Evolutionary conservation across 2,797 vertebrate genomes (phyloP).

Genomic region (Smutsia gigantea): DNA sequence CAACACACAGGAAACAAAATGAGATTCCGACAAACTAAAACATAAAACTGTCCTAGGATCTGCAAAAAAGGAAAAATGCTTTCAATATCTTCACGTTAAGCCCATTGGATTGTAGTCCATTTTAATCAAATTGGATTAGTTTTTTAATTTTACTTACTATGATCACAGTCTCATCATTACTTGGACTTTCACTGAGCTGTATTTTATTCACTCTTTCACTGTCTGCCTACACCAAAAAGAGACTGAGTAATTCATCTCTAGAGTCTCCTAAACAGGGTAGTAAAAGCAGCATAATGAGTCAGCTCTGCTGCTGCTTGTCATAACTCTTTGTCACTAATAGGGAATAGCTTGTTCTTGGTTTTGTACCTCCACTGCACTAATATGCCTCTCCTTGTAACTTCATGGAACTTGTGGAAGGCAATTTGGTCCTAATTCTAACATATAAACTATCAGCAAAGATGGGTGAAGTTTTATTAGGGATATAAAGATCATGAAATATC

Average conservation of each 20-base stretch:
- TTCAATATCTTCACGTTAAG: background rate
- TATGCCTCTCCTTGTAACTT: slow-evolving; percentile 13
- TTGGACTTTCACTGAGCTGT: background rate
- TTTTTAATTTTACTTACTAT: background rate
- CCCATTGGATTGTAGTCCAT: background rate
- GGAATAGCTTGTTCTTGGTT: slow-evolving; percentile 36
- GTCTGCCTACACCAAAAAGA: background rate
- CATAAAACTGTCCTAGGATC: background rate
- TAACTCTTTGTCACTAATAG: slow-evolving; percentile 30
- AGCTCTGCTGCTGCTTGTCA: background rate
- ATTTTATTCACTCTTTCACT: slow-evolving; percentile 7
- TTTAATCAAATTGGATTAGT: background rate
- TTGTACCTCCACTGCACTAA: background rate
- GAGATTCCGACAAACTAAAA: slow-evolving; percentile 47
- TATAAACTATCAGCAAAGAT: slow-evolving; percentile 9
- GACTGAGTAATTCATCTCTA: slow-evolving; percentile 42
- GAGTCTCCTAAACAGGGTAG: background rate
- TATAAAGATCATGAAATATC: background rate
- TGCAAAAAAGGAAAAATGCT: slow-evolving; percentile 12
- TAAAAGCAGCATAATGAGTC: slow-evolving; percentile 22
- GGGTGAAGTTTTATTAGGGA: background rate
- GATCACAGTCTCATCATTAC: background rate
- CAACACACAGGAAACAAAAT: slow-evolving; percentile 49
- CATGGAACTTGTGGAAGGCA: background rate
- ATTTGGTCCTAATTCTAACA: slow-evolving; percentile 19